Conservation (phyloP, 2,113 vertebrate genomes). For the Shinisaurus crocodilurus region DNA sequence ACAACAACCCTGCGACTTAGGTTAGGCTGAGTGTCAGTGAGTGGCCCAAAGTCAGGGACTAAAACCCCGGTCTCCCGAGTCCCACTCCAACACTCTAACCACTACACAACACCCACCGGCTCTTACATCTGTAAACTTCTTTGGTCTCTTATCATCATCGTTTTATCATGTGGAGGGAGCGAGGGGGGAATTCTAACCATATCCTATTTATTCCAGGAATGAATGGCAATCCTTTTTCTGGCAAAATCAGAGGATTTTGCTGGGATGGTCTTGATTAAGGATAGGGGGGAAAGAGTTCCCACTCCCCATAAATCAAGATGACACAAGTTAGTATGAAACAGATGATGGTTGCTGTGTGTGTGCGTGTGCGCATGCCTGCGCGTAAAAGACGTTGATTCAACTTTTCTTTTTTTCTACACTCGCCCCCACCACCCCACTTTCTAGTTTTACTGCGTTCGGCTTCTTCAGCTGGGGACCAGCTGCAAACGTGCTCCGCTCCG, state of each 20-base stretch:
- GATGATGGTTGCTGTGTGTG: too few species aligned
- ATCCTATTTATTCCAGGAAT: fast-evolving
- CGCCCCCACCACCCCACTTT: neutral
- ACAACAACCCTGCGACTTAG: too few species aligned
- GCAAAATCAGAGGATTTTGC: fast-evolving
- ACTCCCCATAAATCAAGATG: neutral
- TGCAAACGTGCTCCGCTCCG: constrained; percentile 61
- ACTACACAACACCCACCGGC: too few species aligned
- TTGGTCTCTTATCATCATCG: neutral
- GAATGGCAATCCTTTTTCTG: neutral
- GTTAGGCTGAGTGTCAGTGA: too few species aligned
- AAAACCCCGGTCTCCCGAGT: too few species aligned
- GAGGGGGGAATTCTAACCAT: neutral
- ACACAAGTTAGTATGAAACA: neutral
- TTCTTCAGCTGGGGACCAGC: constrained; percentile 6
- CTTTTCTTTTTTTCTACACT: neutral
- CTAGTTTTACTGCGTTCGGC: neutral
- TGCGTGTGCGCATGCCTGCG: neutral
- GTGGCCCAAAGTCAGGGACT: too few species aligned
- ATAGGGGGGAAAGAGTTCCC: fast-evolving
- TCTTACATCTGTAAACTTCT: neutral
- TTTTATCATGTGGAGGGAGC: neutral
- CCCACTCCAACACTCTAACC: too few species aligned
- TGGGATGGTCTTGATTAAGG: neutral
- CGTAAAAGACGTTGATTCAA: neutral